Base-by-base conservation (phyloP, 2,888 invertebrate species). In the Lepidonotus clava region DNA sequence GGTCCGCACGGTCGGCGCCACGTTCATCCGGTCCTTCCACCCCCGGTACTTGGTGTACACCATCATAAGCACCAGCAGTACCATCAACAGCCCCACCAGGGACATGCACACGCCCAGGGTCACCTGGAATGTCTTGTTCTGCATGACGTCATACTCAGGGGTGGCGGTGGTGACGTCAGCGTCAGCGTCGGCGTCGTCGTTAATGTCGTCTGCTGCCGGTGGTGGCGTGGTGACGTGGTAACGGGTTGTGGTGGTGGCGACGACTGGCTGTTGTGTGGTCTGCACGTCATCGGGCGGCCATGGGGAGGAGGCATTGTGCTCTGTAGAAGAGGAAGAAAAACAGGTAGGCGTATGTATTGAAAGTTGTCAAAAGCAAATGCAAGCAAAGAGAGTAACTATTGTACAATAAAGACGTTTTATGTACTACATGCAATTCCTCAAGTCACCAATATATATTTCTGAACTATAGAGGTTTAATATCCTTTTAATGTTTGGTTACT, bases 11-110 rank as follows among this genome's bases (percentile, higher is more conserved):
- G 84, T 84, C 28, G 84, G 84, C 32, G 56, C 36, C 8, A 84
- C 61, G n/a, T 84, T 46, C 84, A 46, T 84, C 24, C 53, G 41
- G 34, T 84, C 56, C 56, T 84, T 84, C 84, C 84, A 84, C 18
- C 84, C 84, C 21, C 56, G 41, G 84, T 84, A 84, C 56, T 84
- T 84, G 24, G 84, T 56, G 36, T 53, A 84, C 8, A 76, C 14
- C 76, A 76, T 76, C 76, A 76, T 76, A 21, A 76, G 76, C 1
- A 76, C 38, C n/a, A 76, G 38, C n/a, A 76, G n/a, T 1, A 76
- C 38, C 36, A 76, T n/a, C 8, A 76, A 38, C 6, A 76, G 38
- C 0, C 76, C 76, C 5, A 21, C 21, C 76, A 76, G 76, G 2
- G 76, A 76, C 76, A 76, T 76, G 24, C 76, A 76, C 76, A 76